phyloP scores from a whole-genome alignment of 2,797 vertebrate species.

The Sphenodon punctatus region DNA sequence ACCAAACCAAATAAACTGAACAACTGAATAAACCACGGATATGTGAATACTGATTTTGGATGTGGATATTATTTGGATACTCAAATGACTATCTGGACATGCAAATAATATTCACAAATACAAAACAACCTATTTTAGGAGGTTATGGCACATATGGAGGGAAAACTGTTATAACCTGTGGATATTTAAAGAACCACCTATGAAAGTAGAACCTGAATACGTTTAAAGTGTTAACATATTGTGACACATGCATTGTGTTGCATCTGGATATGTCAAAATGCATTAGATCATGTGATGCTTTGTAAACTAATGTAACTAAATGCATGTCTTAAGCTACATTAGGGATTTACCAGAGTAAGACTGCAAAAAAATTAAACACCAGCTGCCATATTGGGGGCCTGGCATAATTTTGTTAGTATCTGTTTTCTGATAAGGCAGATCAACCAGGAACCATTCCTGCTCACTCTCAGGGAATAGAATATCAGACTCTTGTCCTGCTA shows the following conservation, averaged over 20 bases:
- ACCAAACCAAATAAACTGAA: too few relatives aligned
- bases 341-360: not conserved
- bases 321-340: not conserved
- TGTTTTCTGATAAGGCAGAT: fast-evolving
- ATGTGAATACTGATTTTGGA: not conserved
- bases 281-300: not conserved
- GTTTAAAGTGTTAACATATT: slow-evolving; percentile 19
- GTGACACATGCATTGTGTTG: fast-evolving
- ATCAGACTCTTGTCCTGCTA: too few relatives aligned
- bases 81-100: too few relatives aligned
- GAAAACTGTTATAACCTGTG: slow-evolving; percentile 4
- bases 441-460: not conserved
- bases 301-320: not conserved
- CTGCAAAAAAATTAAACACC: not conserved
- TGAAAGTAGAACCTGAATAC: not conserved
- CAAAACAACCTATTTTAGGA: too few relatives aligned
- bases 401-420: not conserved
- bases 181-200: not conserved
- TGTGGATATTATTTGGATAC: too few relatives aligned
- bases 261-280: slow-evolving; percentile 7
- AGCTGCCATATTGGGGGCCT: not conserved
- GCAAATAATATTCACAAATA: too few relatives aligned
- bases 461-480: too few relatives aligned
- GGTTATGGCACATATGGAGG: not conserved
- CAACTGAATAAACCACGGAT: not conserved